phyloP scores from a whole-genome alignment of 2,888 invertebrate species.

The Chloromyia formosa region DNA sequence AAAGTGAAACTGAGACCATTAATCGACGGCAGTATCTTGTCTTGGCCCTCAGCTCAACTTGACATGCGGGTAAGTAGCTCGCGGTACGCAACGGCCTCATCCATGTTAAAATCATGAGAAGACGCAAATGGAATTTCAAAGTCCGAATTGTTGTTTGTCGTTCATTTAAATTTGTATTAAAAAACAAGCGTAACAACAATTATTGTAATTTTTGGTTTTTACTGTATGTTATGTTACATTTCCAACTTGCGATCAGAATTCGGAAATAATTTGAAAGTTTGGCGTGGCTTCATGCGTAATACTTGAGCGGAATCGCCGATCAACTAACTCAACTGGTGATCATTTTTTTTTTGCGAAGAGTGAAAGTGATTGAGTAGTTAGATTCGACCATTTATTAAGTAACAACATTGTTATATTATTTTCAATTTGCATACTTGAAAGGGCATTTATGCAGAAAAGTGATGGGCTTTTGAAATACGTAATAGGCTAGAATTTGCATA shows the following conservation, averaged over 20 bases:
- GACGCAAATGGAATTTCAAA: slow-evolving; percentile 37
- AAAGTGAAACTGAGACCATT: slow-evolving; percentile 35
- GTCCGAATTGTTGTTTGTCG: neutral
- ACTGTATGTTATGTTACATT: slow-evolving; percentile 35
- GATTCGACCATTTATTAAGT: slow-evolving; percentile 8
- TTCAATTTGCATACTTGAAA: neutral
- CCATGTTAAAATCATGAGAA: slow-evolving; percentile 1
- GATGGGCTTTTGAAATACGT: too few relatives aligned
- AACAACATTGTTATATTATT: neutral
- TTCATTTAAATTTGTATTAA: slow-evolving; percentile 8
- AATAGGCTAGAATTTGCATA: too few relatives aligned
- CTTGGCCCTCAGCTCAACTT: neutral
- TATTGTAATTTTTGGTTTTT: slow-evolving; percentile 22
- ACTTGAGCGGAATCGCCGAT: slow-evolving; percentile 19
- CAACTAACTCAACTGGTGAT: neutral
- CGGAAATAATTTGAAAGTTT: slow-evolving; percentile 41
- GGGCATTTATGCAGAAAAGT: too few relatives aligned
- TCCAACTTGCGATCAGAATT: slow-evolving; percentile 33
- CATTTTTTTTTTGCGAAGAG: neutral
- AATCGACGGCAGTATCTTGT: neutral
- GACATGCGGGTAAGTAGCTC: slow-evolving; percentile 16
- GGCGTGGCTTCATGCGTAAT: slow-evolving; percentile 13
- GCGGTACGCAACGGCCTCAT: neutral
- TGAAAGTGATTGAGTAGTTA: slow-evolving; percentile 32
- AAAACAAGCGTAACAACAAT: slow-evolving; percentile 24